These are phyloP conservation scores for Argyra leucocephala DNA, from an alignment of 2,888 invertebrate species.

Conservation along the genomic window DNA sequence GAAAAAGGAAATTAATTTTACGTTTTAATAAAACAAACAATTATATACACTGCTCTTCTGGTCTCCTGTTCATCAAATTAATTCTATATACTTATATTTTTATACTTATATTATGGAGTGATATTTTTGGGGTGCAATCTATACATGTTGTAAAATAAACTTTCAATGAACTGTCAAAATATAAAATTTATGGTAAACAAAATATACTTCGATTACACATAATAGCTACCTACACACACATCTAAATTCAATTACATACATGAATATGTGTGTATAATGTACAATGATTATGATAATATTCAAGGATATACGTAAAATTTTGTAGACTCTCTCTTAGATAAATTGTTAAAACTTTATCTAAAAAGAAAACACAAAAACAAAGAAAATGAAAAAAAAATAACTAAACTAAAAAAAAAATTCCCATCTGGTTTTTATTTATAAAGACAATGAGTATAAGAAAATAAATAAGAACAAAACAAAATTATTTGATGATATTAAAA, in stretches of 20 bases:
- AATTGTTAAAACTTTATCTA: not conserved
- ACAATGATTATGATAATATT: too few species aligned
- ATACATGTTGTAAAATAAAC: not conserved
- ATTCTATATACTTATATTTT: too few species aligned
- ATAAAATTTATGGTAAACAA: slow-evolving; percentile 6
- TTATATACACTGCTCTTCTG: too few species aligned
- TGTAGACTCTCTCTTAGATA: not conserved
- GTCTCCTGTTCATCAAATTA: too few species aligned
- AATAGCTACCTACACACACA: not conserved
- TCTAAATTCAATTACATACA: not conserved
- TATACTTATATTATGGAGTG: too few species aligned
- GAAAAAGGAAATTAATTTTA: too few species aligned
- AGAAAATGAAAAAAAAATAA: too few species aligned
- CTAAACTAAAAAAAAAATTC: not conserved
- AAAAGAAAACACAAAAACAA: not conserved
- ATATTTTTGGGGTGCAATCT: too few species aligned
- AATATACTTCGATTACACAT: not conserved
- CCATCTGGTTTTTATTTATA: not conserved
- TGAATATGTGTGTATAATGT: not conserved
- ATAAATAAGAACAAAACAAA: not conserved
- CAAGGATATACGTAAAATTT: too few species aligned
- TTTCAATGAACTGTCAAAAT: slow-evolving; percentile 2
- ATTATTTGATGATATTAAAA: not conserved
- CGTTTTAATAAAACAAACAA: too few species aligned
- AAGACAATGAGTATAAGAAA: not conserved